These are phyloP conservation scores for Agriopis leucophaearia DNA, from an alignment of 2,888 invertebrate species.

Conservation along the genomic window DNA sequence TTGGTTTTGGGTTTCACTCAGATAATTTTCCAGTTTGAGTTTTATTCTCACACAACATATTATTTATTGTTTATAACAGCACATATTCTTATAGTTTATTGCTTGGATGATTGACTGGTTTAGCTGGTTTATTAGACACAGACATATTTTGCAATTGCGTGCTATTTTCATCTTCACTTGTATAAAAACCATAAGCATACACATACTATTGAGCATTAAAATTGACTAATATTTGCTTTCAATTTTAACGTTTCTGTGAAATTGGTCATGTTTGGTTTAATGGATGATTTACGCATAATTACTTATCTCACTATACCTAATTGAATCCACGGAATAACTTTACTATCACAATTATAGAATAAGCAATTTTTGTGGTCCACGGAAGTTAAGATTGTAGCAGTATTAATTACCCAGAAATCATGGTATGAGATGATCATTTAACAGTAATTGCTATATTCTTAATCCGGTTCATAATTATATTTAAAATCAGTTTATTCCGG, in stretches of 20 bases:
- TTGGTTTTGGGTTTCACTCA: slow-evolving; percentile 56
- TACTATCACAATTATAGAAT: slow-evolving; percentile 9
- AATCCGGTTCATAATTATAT: slow-evolving; percentile 8
- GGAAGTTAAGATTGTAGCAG: slow-evolving; percentile 23
- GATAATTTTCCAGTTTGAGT: slow-evolving; percentile 41
- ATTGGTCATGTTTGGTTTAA: slow-evolving; percentile 40
- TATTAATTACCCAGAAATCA: slow-evolving; percentile 27
- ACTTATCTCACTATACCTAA: background rate
- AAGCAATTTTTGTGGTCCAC: slow-evolving; percentile 28
- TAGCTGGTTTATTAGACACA: slow-evolving; percentile 46
- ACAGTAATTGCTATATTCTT: slow-evolving; percentile 2
- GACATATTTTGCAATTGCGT: slow-evolving; percentile 25
- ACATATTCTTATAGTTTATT: slow-evolving; percentile 46
- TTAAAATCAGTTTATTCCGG: background rate
- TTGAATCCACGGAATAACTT: slow-evolving; percentile 21
- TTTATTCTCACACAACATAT: slow-evolving; percentile 37
- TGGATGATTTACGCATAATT: slow-evolving; percentile 41
- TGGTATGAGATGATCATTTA: background rate
- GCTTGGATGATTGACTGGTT: slow-evolving; percentile 53
- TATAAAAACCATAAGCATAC: background rate
- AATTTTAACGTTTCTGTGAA: slow-evolving; percentile 19
- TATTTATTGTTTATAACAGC: slow-evolving; percentile 38
- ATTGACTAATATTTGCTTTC: slow-evolving; percentile 17
- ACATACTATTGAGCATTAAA: background rate
- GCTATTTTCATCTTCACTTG: slow-evolving; percentile 19